Evolutionary conservation across 2,113 vertebrate species (phyloP).

Genomic region (Petaurus breviceps): DNA sequence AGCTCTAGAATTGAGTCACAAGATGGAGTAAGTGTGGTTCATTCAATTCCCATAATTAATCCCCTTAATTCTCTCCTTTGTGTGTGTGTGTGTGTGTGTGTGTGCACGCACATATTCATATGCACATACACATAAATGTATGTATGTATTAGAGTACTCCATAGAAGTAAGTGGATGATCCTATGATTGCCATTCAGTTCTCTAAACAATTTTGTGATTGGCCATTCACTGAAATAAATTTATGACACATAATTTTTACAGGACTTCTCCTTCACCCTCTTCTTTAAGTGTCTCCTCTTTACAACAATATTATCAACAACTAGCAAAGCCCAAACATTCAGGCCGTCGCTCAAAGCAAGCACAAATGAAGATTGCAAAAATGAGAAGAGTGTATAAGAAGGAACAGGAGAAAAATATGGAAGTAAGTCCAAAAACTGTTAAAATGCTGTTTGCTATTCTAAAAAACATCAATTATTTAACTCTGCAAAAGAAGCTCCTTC

Average conservation of each 20-base stretch:
- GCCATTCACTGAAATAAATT: not conserved
- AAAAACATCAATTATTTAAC: not conserved
- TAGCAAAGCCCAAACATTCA: constrained; percentile 1
- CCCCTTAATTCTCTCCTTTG: not conserved
- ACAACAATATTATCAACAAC: not conserved
- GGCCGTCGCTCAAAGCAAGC: constrained; percentile 62
- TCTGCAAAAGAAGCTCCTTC: not conserved
- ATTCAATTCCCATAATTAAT: not conserved
- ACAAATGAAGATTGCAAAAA: constrained; percentile 66
- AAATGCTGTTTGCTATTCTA: not conserved
- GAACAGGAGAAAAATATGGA: constrained; percentile 28
- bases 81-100: too few species aligned
- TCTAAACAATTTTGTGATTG: not conserved
- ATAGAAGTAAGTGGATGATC: not conserved
- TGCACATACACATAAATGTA: too few species aligned
- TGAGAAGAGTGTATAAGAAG: constrained; percentile 47
- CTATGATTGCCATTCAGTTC: not conserved
- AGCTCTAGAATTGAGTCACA: not conserved
- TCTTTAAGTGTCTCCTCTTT: constrained; percentile 31
- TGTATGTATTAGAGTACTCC: not conserved
- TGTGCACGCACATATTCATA: not conserved
- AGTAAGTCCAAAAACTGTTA: not conserved
- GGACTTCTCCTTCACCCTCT: constrained; percentile 17
- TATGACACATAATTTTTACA: not conserved
- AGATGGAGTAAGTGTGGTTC: not conserved